Conservation (phyloP, 2,797 vertebrate genomes). For the Nyctibius grandis region DNA sequence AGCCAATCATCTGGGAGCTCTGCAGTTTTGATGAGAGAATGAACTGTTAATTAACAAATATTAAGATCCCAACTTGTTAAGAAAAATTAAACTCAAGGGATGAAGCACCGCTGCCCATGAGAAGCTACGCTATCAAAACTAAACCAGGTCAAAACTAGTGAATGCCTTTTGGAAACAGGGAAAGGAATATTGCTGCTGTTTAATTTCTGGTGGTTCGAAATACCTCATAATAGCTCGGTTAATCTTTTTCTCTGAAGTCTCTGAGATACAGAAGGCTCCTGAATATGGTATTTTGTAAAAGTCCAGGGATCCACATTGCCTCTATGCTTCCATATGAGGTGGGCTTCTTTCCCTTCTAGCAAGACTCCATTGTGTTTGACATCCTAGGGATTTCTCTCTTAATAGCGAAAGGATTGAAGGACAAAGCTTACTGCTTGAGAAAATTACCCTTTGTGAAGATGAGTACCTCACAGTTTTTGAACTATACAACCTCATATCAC, state of each 20-base stretch:
- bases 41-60: slow-evolving; percentile 52
- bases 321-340: not conserved
- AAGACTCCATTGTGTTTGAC: not conserved
- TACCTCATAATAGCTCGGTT: not conserved
- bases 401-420: not conserved
- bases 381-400: not conserved
- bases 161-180: not conserved
- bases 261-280: not conserved
- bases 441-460: not conserved
- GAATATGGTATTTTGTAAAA: not conserved
- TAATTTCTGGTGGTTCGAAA: not conserved
- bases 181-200: not conserved
- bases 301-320: not conserved
- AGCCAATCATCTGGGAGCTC: slow-evolving; percentile 1
- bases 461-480: not conserved
- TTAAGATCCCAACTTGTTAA: slow-evolving; percentile 42
- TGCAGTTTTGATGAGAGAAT: slow-evolving; percentile 11
- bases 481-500: not conserved
- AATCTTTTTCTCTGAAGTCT: not conserved
- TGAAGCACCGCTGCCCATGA: not conserved
- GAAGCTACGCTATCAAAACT: not conserved
- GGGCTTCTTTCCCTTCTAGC: not conserved
- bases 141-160: not conserved
- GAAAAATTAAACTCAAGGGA: slow-evolving; percentile 50
- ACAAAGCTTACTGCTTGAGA: not conserved